Evolutionary conservation across 2,113 vertebrate genomes (phyloP).

Genomic region (Pao palembangensis): DNA sequence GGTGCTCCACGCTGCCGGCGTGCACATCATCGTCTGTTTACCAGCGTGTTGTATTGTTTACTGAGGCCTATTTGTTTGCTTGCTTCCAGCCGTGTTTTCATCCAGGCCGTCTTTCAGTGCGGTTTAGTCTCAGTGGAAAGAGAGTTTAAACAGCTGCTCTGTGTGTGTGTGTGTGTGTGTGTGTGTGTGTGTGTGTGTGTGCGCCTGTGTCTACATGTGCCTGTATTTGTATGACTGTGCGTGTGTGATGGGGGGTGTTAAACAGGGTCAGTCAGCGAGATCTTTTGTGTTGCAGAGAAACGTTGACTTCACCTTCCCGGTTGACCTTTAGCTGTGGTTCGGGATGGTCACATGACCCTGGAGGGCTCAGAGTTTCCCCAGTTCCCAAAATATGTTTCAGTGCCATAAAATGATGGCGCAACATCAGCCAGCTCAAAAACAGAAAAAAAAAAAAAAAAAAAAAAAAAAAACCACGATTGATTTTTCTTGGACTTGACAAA

Average conservation of each 20-base stretch:
- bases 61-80: constrained; percentile 24
- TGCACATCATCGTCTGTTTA: constrained; percentile 3
- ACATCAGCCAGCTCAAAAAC: no score
- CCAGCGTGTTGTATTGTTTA: constrained; percentile 17
- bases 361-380: constrained; percentile 25
- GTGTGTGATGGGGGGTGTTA: constrained; percentile 25
- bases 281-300: constrained; percentile 58
- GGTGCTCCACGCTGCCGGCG: neutral
- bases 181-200: constrained; percentile 37
- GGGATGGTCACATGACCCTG: constrained; percentile 35
- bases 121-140: constrained; percentile 11
- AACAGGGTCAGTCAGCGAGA: constrained; percentile 54
- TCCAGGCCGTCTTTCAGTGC: constrained; percentile 29
- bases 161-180: constrained; percentile 43
- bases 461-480: no score
- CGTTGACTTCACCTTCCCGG: constrained; percentile 55
- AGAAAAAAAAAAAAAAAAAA: no score
- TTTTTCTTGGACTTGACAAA: no score
- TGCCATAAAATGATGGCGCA: no score
- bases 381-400: neutral
- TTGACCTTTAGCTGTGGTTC: constrained; percentile 33
- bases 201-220: constrained; percentile 43
- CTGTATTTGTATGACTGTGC: constrained; percentile 28
- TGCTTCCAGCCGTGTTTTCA: constrained; percentile 26
- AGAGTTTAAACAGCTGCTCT: constrained; percentile 68